phyloP scores from a whole-genome alignment of 2,113 vertebrate genomes.

The Albula goreensis region DNA sequence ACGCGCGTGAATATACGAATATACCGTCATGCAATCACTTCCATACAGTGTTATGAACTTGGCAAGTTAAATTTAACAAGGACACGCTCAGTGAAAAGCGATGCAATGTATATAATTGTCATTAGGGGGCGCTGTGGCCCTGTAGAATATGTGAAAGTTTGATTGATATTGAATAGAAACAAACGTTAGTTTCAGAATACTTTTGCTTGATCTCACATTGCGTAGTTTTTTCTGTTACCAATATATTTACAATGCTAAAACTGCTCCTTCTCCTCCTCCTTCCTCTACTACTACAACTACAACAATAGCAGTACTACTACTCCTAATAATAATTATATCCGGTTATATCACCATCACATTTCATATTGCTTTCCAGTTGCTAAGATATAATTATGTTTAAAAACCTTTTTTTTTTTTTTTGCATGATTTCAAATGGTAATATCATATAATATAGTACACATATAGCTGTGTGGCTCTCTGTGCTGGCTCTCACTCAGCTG shows the following conservation, averaged over 20 bases:
- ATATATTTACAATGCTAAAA: neutral
- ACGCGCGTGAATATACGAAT: conserved; percentile 33
- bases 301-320: too few species aligned
- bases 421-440: neutral
- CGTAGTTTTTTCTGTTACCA: neutral
- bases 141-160: neutral
- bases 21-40: neutral
- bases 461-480: neutral
- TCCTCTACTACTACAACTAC: too few species aligned
- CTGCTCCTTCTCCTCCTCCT: neutral
- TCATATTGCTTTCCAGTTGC: too few species aligned
- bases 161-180: neutral
- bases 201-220: neutral
- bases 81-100: neutral
- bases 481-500: neutral
- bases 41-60: neutral
- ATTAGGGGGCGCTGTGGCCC: conserved; percentile 25
- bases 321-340: too few species aligned
- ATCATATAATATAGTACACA: neutral
- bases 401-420: too few species aligned
- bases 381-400: too few species aligned
- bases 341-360: too few species aligned
- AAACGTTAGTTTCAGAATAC: neutral
- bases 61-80: neutral
- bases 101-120: neutral